Base-by-base conservation (phyloP, 2,113 vertebrate species). In the Centrocercus urophasianus region DNA sequence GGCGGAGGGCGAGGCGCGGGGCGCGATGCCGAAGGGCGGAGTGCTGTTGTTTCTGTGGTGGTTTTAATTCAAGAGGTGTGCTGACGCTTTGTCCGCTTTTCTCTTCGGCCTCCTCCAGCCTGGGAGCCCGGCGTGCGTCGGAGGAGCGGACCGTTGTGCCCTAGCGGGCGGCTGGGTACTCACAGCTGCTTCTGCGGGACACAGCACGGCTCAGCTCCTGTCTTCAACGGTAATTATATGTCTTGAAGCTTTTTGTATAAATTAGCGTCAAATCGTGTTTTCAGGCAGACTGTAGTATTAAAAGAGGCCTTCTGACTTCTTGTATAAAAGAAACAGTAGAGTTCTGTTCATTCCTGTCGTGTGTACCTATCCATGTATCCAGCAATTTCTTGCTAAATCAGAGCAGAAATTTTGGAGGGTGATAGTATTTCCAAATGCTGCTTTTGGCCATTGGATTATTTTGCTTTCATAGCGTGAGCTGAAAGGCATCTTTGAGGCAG, bases 331-430 rank as follows among this genome's bases (percentile, higher is more conserved):
- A 43, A 11, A 43, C 79, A 61, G 42, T 43, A 43, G 75, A 13
- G 20, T 40, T 89, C 54, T 16, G 17, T 67, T 78, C 24, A 48
- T 85, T 65, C 11, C 19, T 36, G 0, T 42, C 13, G 13, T 54
- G 6, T 9, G 9, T 21, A 2, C 48, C 48, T 42, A 17, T 80
- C 73, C 0, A 0, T 4, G 1, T 43, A 30, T 13, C 13, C 1
- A 0, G 15, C 32, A 76, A 40, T 0, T 1, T 48, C 2, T 4
- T 57, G 40, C n/a, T 70, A 65, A 90, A 67, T 2, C 27, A 21
- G 7, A 20, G 3, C 48, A 70, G 65, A 73, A 80, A 28, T 27
- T 70, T 52, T 8, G 11, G 36, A 45, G 5, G 61, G 22, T 11
- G 6, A 11, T 32, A 18, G 0, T 70, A 30, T 73, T 74, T 64